These are phyloP conservation scores for Drosophila incognita DNA, from an alignment of 2,888 invertebrate genomes.

Conservation along the genomic window DNA sequence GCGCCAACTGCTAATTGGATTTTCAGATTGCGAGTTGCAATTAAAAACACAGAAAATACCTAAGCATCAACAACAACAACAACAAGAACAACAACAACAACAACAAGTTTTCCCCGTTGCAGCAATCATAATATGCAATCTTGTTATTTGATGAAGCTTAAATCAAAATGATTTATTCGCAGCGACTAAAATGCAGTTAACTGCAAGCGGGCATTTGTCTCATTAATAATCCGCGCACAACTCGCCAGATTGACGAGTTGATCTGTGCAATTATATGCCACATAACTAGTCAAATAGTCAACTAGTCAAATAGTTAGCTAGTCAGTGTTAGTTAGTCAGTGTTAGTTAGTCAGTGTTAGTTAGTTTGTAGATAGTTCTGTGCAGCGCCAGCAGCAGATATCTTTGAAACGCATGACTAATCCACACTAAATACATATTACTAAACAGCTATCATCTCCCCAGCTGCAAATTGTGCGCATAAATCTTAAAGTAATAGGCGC, in stretches of 20 bases:
- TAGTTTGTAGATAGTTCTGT: constrained; percentile 4
- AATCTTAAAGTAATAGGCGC: constrained; percentile 68
- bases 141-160: constrained; percentile 76
- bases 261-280: constrained; percentile 14
- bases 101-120: constrained; percentile 42
- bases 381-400: constrained; percentile 3
- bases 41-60: constrained; percentile 31
- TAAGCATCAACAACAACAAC: constrained; percentile 17
- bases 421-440: constrained; percentile 37
- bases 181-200: constrained; percentile 63
- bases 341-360: not conserved
- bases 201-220: constrained; percentile 69
- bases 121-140: constrained; percentile 61
- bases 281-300: not conserved
- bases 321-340: not conserved
- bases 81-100: not conserved
- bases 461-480: constrained; percentile 66
- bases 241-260: constrained; percentile 44
- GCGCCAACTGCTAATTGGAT: constrained; percentile 63
- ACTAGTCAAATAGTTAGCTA: not conserved
- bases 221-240: constrained; percentile 61
- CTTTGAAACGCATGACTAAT: constrained; percentile 55
- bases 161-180: constrained; percentile 75
- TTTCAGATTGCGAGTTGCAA: constrained; percentile 58
- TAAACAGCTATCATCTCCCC: constrained; percentile 35